Conservation (phyloP, 2,113 vertebrate genomes). For the Phaetusa simplex region DNA sequence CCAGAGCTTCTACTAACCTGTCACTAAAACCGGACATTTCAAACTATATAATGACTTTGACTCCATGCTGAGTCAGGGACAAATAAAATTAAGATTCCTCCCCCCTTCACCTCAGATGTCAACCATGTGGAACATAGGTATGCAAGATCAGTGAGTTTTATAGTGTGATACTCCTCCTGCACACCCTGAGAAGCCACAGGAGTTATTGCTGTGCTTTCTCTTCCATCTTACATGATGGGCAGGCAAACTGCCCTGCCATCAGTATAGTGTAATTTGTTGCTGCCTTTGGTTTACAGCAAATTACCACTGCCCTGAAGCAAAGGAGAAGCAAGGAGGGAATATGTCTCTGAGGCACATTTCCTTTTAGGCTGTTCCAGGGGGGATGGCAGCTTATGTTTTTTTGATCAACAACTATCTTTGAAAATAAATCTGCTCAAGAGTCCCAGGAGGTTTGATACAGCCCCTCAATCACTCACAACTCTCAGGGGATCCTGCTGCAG, state of each 20-base stretch:
- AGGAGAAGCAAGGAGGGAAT: not conserved
- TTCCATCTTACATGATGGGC: not conserved
- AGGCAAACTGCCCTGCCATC: conserved; percentile 32
- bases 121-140: not conserved
- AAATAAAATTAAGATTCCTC: conserved; percentile 53
- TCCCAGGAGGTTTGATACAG: not conserved
- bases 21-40: not conserved
- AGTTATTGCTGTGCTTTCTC: conserved; percentile 28
- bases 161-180: not conserved
- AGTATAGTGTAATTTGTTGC: conserved; percentile 2
- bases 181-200: not conserved
- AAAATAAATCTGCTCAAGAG: not conserved
- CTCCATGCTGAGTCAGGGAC: conserved; percentile 46
- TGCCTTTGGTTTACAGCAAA: conserved; percentile 29
- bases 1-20: not conserved
- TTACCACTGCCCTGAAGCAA: conserved; percentile 9
- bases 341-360: not conserved
- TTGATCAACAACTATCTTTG: conserved; percentile 2
- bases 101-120: conserved; percentile 8
- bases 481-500: not conserved
- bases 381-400: not conserved
- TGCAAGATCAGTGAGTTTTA: not conserved
- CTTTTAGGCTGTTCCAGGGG: not conserved
- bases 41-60: conserved; percentile 35
- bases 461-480: not conserved